Evolutionary conservation across 37 sponge, comb jelly and placozoan species (phyloP).

Genomic region (Diacarnus erythraeanus): DNA sequence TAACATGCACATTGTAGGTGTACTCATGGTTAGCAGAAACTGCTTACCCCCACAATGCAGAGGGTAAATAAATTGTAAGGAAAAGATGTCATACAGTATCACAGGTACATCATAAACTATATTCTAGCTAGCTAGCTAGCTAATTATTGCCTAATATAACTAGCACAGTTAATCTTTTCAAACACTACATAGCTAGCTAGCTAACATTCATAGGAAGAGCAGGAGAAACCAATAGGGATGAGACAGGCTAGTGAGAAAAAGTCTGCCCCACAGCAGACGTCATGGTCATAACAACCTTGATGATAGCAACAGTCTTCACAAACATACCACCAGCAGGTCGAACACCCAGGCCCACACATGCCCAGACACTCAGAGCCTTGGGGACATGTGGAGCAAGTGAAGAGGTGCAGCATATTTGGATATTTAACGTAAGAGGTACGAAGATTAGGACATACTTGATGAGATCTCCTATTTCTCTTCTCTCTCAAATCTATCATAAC

Average conservation of each 20-base stretch:
- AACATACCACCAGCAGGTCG: not conserved
- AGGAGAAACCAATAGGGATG: not conserved
- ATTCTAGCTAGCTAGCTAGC: too few relatives aligned
- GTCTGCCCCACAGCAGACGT: not conserved
- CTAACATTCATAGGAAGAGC: not conserved
- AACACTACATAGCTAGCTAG: too few relatives aligned
- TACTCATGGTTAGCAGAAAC: too few relatives aligned
- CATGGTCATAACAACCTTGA: not conserved
- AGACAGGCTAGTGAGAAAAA: not conserved
- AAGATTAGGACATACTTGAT: not conserved
- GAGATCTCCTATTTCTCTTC: not conserved
- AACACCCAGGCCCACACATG: not conserved
- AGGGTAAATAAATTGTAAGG: too few relatives aligned
- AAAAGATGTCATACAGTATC: too few relatives aligned
- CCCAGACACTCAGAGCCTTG: not conserved
- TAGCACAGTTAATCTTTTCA: too few relatives aligned
- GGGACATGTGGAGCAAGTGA: not conserved
- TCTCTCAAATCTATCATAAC: too few relatives aligned
- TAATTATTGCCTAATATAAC: too few relatives aligned
- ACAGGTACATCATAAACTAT: too few relatives aligned
- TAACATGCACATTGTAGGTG: too few relatives aligned
- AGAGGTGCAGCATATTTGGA: too few relatives aligned
- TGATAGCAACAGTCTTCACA: not conserved
- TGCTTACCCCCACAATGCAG: too few relatives aligned
- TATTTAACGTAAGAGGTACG: not conserved